These are phyloP conservation scores for Rhipidura dahli DNA, from an alignment of 2,113 vertebrate species.

Conservation along the genomic window DNA sequence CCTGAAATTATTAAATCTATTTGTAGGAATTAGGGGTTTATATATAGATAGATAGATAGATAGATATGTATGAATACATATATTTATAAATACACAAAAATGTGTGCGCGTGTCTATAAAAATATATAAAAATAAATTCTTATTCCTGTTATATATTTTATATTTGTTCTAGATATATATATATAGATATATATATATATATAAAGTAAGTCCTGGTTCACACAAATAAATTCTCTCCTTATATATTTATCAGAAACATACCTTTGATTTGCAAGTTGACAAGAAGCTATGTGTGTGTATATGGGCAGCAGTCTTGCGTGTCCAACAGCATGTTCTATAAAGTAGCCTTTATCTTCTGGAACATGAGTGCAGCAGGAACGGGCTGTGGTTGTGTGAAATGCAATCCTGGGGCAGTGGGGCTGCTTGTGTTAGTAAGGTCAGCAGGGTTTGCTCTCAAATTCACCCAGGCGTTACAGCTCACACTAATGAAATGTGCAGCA, in stretches of 20 bases:
- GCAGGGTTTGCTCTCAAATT: slow-evolving; percentile 44
- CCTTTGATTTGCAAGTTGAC: slow-evolving; percentile 42
- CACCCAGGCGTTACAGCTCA: slow-evolving; percentile 21
- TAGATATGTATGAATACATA: background rate
- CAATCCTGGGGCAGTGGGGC: slow-evolving; percentile 1
- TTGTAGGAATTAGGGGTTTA: too few relatives aligned
- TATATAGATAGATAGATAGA: too few relatives aligned
- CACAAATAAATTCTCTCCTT: background rate
- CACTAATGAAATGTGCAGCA: slow-evolving; percentile 48
- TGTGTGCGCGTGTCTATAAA: background rate
- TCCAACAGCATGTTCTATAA: slow-evolving; percentile 19
- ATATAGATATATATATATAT: too few relatives aligned
- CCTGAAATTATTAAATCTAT: background rate
- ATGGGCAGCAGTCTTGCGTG: slow-evolving; percentile 13
- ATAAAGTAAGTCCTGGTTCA: background rate
- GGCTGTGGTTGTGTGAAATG: slow-evolving; percentile 30
- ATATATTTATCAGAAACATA: background rate
- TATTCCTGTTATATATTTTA: background rate
- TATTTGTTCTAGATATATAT: background rate
- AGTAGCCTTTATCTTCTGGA: slow-evolving; percentile 57
- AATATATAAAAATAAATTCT: background rate
- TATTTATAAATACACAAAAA: background rate
- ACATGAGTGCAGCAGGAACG: background rate
- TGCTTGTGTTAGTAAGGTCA: slow-evolving; percentile 39
- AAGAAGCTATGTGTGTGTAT: slow-evolving; percentile 29